Base-by-base conservation (phyloP, 2,888 invertebrate species). In the Brenthis daphne region DNA sequence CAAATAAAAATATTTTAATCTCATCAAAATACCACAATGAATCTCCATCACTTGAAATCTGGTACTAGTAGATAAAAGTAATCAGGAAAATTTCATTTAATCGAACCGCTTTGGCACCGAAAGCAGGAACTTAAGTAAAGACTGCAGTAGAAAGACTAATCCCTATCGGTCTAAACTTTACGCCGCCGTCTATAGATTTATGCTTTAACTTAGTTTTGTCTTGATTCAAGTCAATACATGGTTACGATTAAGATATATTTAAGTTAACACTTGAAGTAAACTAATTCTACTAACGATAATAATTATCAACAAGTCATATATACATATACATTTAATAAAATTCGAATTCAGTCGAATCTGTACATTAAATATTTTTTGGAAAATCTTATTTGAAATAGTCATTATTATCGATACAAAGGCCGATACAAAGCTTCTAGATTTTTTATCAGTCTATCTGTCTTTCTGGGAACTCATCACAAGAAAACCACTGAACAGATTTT, bases 191-290 rank as follows among this genome's bases (percentile, higher is more conserved):
- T 79, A 81, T 75, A 82, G 82, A 84, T 87, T 87, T 88, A 88
- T 87, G 79, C 79, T 75, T 75, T 65, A 87, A 87, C 78, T 82
- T 76, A 79, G 84, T 82, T 81, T 79, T 80, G 78, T 78, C 78
- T 77, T 78, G 74, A 79, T 80, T 79, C 82, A 82, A 82, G 83
- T 83, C 85, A 83, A 81, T 84, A 83, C 84, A 81, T 69, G 60
- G 58, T 29, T 43, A 43, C 37, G 37, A 43, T 43, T 20, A 20
- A 20, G 20, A n/a, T n/a, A n/a, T n/a, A n/a, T n/a, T n/a, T n/a
- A n/a, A n/a, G n/a, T n/a, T n/a, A n/a, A n/a, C n/a, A n/a, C n/a
- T n/a, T n/a, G n/a, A n/a, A n/a, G n/a, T n/a, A n/a, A n/a, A n/a
- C n/a, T n/a, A n/a, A n/a, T n/a, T n/a, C n/a, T n/a, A n/a, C n/a